Conservation (phyloP, 2,113 vertebrate species). For the Sus scrofa region T2T-Sscrofa CM000812.6:180223501-180224000, state of each 20-base stretch:
- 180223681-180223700: background rate
- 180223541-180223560: background rate
- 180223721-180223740: background rate
- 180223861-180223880: constrained; percentile 60
- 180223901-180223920: constrained; percentile 50
- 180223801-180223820: background rate
- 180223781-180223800: background rate
- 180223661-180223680: background rate
- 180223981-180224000: constrained; percentile 67
- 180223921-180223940: constrained; percentile 76
- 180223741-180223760: background rate
- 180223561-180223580: background rate
- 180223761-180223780: background rate
- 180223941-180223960: constrained; percentile 59
- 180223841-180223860: constrained; percentile 55
- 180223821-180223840: background rate
- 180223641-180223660: background rate
- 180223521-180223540: background rate
- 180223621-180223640: constrained; percentile 10
- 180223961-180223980: constrained; percentile 76
- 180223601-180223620: background rate
- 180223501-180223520: background rate
- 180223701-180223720: background rate
- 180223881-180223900: constrained; percentile 58
- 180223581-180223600: background rate